Evolutionary conservation across 2,797 vertebrate species (phyloP).

Genomic region (Epinephelus awoara): DNA sequence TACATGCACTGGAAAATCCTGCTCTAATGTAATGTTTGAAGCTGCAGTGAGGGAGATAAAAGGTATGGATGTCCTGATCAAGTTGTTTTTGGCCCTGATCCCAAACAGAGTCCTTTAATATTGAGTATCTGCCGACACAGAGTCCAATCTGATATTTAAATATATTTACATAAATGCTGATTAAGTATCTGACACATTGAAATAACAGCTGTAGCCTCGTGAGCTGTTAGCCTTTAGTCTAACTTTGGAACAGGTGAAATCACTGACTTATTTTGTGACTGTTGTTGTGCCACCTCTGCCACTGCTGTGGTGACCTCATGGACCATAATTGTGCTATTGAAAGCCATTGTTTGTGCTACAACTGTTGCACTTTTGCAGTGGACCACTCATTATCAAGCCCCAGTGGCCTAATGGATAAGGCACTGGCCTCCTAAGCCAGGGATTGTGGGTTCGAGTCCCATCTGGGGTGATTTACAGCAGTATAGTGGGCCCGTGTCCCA

Average conservation of each 20-base stretch:
- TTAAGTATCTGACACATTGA: not conserved
- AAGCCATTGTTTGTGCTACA: too few relatives aligned
- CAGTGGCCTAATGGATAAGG: constrained; percentile 50
- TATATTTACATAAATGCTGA: not conserved
- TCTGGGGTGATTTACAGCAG: constrained; percentile 64
- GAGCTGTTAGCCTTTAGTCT: too few relatives aligned
- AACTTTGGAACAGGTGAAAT: too few relatives aligned
- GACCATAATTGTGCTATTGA: too few relatives aligned
- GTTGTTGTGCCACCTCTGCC: too few relatives aligned
- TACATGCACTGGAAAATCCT: not conserved
- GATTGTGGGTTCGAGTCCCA: constrained; percentile 84
- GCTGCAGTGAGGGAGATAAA: not conserved
- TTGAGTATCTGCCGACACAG: not conserved
- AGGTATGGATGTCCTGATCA: not conserved
- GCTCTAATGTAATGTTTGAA: not conserved
- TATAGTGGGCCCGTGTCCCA: not conserved
- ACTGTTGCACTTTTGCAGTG: too few relatives aligned
- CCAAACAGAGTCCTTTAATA: not conserved
- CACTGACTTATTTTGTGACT: too few relatives aligned
- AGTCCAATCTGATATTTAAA: not conserved
- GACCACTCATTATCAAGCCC: too few relatives aligned
- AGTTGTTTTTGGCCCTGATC: not conserved
- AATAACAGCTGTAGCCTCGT: not conserved
- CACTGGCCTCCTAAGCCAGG: constrained; percentile 84
- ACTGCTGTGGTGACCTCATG: too few relatives aligned